Evolutionary conservation across 2,113 vertebrate genomes (phyloP).

Genomic region (Alouatta palliata): DNA sequence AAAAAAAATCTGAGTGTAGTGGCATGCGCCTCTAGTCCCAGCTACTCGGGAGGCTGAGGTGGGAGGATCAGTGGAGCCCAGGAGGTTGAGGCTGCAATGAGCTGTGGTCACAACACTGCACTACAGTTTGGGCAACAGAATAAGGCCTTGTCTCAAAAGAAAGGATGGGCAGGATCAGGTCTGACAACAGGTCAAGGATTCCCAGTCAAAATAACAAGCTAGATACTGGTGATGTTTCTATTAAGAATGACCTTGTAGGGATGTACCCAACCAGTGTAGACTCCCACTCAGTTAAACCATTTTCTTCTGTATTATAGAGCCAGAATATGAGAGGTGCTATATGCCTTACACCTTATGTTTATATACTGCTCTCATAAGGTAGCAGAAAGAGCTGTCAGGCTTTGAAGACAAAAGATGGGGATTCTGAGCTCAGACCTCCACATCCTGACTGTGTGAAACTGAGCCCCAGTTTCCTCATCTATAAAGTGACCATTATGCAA

Average conservation of each 20-base stretch:
- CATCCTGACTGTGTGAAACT: background rate
- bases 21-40: no score
- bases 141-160: no score
- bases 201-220: background rate
- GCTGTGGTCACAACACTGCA: no score
- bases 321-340: background rate
- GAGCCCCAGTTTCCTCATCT: background rate
- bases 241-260: background rate
- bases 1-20: no score
- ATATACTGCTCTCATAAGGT: background rate
- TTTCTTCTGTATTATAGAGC: background rate
- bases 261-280: background rate
- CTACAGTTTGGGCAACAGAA: no score
- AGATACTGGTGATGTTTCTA: background rate
- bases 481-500: background rate
- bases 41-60: no score
- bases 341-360: background rate
- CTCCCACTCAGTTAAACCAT: background rate
- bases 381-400: background rate
- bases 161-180: background rate
- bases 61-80: no score
- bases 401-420: background rate
- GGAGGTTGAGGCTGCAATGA: no score
- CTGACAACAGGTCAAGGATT: background rate
- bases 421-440: background rate